A percentile compares a stretch with the other conserved stretches of the same genome.
These are phyloP conservation scores for Yoshiicerus persimilis DNA, from an alignment of 1,140 invertebrate genomes.

Conservation along the genomic window DNA sequence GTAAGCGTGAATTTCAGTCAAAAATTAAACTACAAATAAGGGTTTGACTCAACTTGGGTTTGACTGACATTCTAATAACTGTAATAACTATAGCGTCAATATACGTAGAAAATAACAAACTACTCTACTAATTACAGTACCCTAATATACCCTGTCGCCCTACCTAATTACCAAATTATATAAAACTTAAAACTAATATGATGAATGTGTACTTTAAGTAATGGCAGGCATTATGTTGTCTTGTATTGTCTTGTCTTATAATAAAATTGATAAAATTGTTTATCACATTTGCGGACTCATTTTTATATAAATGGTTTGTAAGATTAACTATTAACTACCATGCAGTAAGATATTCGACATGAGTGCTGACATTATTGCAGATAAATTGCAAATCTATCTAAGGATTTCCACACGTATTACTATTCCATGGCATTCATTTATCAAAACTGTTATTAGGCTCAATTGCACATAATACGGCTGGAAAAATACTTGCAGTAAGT, in stretches of 20 bases:
- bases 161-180: background rate
- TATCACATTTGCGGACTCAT: background rate
- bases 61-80: background rate
- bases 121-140: background rate
- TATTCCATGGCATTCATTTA: too few relatives aligned
- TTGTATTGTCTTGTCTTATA: background rate
- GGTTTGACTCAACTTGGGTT: background rate
- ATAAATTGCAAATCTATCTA: too few relatives aligned
- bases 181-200: background rate
- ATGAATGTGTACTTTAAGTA: background rate
- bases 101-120: background rate
- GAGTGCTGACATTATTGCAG: too few relatives aligned
- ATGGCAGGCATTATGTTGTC: background rate
- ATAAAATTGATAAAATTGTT: background rate
- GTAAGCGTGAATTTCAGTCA: background rate
- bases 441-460: too few relatives aligned
- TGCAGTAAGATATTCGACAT: too few relatives aligned
- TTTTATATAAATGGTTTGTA: too few relatives aligned
- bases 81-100: background rate
- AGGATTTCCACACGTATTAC: too few relatives aligned
- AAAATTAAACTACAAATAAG: background rate
- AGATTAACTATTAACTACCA: too few relatives aligned
- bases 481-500: too few relatives aligned
- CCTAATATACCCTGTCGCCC: background rate
- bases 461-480: too few relatives aligned